These are phyloP conservation scores for Heteromormyrus szaboi DNA, from an alignment of 2,797 vertebrate species.

Conservation along the genomic window DNA sequence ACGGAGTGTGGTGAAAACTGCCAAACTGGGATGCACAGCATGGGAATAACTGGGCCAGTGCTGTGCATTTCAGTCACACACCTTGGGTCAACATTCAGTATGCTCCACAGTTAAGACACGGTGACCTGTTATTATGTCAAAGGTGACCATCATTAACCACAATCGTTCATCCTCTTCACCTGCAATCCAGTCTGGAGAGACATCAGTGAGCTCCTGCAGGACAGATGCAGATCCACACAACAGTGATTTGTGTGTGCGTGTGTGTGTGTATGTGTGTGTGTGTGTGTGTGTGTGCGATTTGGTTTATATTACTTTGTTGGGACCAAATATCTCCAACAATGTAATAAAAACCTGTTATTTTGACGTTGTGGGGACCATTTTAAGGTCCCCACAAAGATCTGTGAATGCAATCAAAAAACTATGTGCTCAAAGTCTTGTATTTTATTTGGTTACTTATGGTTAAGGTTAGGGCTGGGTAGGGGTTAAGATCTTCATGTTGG, in stretches of 20 bases:
- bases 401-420: neutral
- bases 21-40: neutral
- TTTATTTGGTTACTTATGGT: neutral
- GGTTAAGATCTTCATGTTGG: neutral
- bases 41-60: neutral
- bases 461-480: neutral
- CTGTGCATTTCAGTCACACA: neutral
- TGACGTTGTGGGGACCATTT: neutral
- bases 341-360: neutral
- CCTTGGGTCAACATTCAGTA: neutral
- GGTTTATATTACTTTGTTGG: neutral
- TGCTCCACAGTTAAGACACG: neutral
- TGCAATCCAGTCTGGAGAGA: neutral
- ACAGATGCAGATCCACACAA: neutral
- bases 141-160: neutral
- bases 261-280: slow-evolving; percentile 8
- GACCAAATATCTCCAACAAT: neutral
- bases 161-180: neutral
- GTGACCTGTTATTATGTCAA: neutral
- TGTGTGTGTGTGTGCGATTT: slow-evolving; percentile 9
- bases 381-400: neutral
- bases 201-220: neutral
- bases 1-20: neutral
- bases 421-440: neutral
- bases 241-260: slow-evolving; percentile 4